phyloP scores from a whole-genome alignment of 2,113 vertebrate species.

The Calyptommatus sinebrachiatus region DNA sequence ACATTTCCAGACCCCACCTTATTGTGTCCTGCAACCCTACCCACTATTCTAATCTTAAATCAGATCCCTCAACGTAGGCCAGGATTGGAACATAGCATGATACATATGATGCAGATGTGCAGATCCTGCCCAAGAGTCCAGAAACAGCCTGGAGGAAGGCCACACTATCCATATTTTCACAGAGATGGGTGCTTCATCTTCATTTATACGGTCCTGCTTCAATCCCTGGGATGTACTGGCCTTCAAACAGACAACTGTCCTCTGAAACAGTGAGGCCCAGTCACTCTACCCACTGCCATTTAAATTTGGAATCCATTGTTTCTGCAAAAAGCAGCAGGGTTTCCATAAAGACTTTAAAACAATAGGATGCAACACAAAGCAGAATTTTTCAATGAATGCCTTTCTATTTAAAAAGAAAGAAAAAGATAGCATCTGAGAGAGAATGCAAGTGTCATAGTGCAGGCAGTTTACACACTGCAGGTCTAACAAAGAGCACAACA shows the following conservation, averaged over 20 bases:
- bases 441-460: not conserved
- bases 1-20: too few relatives aligned
- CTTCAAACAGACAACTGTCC: not conserved
- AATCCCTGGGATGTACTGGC: not conserved
- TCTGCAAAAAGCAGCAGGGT: not conserved
- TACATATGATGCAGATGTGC: too few relatives aligned
- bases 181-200: too few relatives aligned
- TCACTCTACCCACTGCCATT: not conserved
- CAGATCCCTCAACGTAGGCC: too few relatives aligned
- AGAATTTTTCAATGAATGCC: not conserved
- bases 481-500: slow-evolving; percentile 11
- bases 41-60: too few relatives aligned
- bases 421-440: not conserved
- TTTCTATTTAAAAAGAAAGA: not conserved
- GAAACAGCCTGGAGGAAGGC: too few relatives aligned
- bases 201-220: too few relatives aligned
- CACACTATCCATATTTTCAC: too few relatives aligned
- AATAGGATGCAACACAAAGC: not conserved
- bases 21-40: too few relatives aligned
- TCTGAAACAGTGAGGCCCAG: not conserved
- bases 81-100: too few relatives aligned
- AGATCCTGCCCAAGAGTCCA: too few relatives aligned
- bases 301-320: not conserved
- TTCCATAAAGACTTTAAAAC: not conserved
- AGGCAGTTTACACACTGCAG: not conserved